These are phyloP conservation scores for Eidolon helvum DNA, from an alignment of 2,113 vertebrate species.

Conservation along the genomic window DNA sequence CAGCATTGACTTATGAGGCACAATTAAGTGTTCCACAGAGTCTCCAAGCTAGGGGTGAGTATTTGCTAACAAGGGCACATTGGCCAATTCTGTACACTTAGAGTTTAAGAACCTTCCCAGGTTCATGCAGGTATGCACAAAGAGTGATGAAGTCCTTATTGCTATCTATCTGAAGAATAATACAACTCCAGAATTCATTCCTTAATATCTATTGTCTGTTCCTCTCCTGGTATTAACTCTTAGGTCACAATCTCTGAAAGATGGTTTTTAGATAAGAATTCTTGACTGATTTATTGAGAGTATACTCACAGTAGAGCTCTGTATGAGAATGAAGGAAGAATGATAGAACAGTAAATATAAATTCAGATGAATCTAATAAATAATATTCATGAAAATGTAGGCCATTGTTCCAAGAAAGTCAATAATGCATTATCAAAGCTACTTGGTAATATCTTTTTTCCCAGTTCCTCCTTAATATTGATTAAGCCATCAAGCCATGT, in stretches of 20 bases:
- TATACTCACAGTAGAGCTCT: neutral
- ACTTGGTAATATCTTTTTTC: neutral
- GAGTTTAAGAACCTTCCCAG: neutral
- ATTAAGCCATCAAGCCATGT: neutral
- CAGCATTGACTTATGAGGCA: neutral
- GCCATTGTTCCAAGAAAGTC: neutral
- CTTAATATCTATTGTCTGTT: neutral
- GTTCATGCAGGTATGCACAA: neutral
- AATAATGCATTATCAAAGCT: neutral
- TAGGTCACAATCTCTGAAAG: neutral
- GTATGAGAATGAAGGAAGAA: neutral
- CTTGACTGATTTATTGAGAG: neutral
- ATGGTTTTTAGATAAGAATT: neutral
- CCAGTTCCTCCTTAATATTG: neutral
- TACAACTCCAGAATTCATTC: neutral
- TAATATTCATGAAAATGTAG: neutral
- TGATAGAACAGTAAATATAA: neutral
- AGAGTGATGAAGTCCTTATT: neutral
- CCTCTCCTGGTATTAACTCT: neutral
- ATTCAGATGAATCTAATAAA: neutral
- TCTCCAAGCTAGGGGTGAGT: neutral
- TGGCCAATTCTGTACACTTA: neutral
- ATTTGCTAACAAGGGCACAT: neutral
- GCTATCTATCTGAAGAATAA: neutral
- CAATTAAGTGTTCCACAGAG: neutral